A percentile compares a stretch with the other conserved stretches of the same genome.
These are phyloP conservation scores for Glyptemys insculpta DNA, from an alignment of 2,797 vertebrate genomes.

Conservation along the genomic window DNA sequence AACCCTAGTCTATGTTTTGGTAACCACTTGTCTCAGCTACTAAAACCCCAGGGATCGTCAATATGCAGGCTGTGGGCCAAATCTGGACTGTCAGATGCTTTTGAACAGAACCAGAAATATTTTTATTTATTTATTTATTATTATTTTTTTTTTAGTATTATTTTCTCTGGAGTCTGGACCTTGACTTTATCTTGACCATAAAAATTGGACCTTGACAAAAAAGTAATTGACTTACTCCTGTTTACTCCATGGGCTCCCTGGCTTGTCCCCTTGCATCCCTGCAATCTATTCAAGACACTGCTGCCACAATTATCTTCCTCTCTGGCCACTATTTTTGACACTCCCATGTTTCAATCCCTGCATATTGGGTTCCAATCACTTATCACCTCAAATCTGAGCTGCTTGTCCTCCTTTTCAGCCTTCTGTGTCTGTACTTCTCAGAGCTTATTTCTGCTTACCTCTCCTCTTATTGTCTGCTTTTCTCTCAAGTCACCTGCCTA, in stretches of 20 bases:
- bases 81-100: too few relatives aligned
- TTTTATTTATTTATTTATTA: too few relatives aligned
- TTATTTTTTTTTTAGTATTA: too few relatives aligned
- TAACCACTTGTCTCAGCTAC: not conserved
- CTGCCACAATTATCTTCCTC: not conserved
- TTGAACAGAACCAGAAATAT: too few relatives aligned
- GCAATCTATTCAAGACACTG: not conserved
- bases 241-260: not conserved
- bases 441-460: not conserved
- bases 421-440: not conserved
- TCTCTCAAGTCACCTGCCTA: not conserved
- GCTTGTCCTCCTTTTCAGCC: not conserved
- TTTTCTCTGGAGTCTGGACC: too few relatives aligned
- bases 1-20: not conserved
- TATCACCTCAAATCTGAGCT: not conserved
- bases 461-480: not conserved
- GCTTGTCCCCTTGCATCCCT: not conserved
- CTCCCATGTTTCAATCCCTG: too few relatives aligned
- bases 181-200: too few relatives aligned
- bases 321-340: not conserved
- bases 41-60: not conserved
- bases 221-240: too few relatives aligned
- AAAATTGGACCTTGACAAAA: too few relatives aligned
- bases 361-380: not conserved
- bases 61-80: too few relatives aligned